Conservation (phyloP, 1,140 invertebrate species). For the Zophobas atratus region DNA sequence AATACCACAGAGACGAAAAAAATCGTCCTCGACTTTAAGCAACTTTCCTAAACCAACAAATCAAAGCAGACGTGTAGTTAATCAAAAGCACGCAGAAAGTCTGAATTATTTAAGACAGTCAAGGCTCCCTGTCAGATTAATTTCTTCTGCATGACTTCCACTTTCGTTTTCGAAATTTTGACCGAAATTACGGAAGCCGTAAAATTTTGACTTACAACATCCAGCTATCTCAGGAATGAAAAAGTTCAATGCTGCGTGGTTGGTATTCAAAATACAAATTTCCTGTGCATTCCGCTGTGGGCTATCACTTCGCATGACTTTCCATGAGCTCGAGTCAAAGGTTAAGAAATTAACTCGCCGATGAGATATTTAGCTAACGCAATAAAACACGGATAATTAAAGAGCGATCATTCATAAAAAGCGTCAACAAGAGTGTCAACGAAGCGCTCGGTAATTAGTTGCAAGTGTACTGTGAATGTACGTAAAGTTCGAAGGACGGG, state of each 20-base stretch:
- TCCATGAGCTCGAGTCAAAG: slow-evolving; percentile 26
- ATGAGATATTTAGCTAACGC: background rate
- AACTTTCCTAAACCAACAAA: slow-evolving; percentile 22
- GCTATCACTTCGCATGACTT: slow-evolving; percentile 23
- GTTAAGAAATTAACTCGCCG: slow-evolving; percentile 20
- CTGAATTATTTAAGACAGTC: background rate
- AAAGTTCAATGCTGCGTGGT: slow-evolving; percentile 26
- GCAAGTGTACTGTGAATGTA: too few relatives aligned
- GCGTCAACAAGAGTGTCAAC: too few relatives aligned
- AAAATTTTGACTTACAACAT: slow-evolving; percentile 9
- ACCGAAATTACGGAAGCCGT: slow-evolving; percentile 2
- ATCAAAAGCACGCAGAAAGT: slow-evolving; percentile 1
- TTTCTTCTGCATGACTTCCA: slow-evolving; percentile 6
- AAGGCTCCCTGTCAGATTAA: slow-evolving; percentile 4
- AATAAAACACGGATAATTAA: background rate
- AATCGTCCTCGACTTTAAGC: slow-evolving; percentile 11
- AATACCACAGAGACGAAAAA: background rate
- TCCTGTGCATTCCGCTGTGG: slow-evolving; percentile 19
- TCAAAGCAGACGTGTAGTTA: slow-evolving; percentile 3
- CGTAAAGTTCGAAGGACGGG: too few relatives aligned
- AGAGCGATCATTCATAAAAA: background rate
- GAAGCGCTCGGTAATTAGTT: too few relatives aligned
- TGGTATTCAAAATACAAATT: slow-evolving; percentile 36
- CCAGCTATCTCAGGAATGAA: background rate
- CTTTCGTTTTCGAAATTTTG: background rate